These are phyloP conservation scores for Enteromius thamalakanensis DNA, from an alignment of 2,797 vertebrate species.

Conservation along the genomic window DNA sequence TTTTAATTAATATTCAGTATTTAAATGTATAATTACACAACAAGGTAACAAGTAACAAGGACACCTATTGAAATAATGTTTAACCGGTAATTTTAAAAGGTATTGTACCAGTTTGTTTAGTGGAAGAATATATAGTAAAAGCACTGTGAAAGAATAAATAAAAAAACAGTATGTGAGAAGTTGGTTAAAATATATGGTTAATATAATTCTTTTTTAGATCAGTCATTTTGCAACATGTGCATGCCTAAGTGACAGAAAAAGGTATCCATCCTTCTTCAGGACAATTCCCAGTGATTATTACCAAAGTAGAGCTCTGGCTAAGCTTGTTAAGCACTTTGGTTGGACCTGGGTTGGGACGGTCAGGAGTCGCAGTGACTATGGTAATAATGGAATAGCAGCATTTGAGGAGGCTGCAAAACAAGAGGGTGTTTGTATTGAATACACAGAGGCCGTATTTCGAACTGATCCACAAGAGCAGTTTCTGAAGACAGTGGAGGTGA, in stretches of 20 bases:
- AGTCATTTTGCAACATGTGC: slow-evolving; percentile 77
- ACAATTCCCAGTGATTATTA: slow-evolving; percentile 78
- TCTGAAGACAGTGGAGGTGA: slow-evolving; percentile 52
- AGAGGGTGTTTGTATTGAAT: slow-evolving; percentile 60
- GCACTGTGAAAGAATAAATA: neutral
- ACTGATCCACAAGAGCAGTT: slow-evolving; percentile 54
- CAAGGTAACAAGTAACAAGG: no score
- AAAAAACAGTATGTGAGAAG: neutral
- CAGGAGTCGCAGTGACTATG: slow-evolving; percentile 69
- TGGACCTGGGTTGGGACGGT: slow-evolving; percentile 79
- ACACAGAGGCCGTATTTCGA: slow-evolving; percentile 53
- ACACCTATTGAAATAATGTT: no score
- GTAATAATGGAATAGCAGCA: slow-evolving; percentile 58
- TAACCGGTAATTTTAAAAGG: neutral
- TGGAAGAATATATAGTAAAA: neutral
- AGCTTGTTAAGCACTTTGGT: slow-evolving; percentile 75
- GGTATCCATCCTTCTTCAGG: slow-evolving; percentile 76
- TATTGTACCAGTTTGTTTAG: neutral
- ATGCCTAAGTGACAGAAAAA: slow-evolving; percentile 74
- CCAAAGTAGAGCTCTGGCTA: slow-evolving; percentile 75
- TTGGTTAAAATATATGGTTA: neutral
- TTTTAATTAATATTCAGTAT: no score
- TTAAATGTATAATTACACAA: no score
- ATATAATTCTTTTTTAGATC: slow-evolving; percentile 60
- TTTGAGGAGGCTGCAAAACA: slow-evolving; percentile 54